Percentiles rank a stretch among this genome's conserved stretches.
Conservation (phyloP, 2,113 vertebrate genomes). For the Naja naja region DNA sequence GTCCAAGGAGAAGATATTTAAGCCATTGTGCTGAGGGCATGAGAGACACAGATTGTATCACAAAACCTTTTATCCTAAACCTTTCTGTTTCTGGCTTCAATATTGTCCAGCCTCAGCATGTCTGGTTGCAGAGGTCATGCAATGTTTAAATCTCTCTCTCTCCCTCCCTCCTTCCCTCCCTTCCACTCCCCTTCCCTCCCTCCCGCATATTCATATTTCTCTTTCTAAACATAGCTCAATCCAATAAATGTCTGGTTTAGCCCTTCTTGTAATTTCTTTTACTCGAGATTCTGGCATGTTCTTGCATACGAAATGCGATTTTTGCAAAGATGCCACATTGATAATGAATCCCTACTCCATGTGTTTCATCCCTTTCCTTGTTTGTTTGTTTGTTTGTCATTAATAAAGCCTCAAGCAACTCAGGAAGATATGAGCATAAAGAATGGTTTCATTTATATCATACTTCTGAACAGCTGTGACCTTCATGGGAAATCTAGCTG, state of each 20-base stretch:
- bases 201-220: background rate
- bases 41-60: conserved; percentile 87
- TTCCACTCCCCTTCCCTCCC: background rate
- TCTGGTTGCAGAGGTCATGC: conserved; percentile 82
- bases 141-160: conserved; percentile 53
- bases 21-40: conserved; percentile 87
- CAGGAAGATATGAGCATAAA: background rate
- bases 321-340: background rate
- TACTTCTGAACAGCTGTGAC: background rate
- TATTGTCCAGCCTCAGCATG: conserved; percentile 79
- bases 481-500: background rate
- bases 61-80: conserved; percentile 87
- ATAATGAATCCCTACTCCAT: background rate
- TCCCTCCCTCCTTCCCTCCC: too few relatives aligned
- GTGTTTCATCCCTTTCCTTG: background rate
- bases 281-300: background rate
- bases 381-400: background rate
- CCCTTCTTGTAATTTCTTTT: conserved; percentile 12
- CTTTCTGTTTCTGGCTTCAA: conserved; percentile 78
- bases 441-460: background rate
- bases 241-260: conserved; percentile 25
- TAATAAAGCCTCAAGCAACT: background rate
- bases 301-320: background rate
- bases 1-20: conserved; percentile 95
- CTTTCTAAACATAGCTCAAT: conserved; percentile 23